A percentile compares a stretch with the other conserved stretches of the same genome.
phyloP scores from a whole-genome alignment of 2,888 invertebrate genomes.

The Apodemia zela region DNA sequence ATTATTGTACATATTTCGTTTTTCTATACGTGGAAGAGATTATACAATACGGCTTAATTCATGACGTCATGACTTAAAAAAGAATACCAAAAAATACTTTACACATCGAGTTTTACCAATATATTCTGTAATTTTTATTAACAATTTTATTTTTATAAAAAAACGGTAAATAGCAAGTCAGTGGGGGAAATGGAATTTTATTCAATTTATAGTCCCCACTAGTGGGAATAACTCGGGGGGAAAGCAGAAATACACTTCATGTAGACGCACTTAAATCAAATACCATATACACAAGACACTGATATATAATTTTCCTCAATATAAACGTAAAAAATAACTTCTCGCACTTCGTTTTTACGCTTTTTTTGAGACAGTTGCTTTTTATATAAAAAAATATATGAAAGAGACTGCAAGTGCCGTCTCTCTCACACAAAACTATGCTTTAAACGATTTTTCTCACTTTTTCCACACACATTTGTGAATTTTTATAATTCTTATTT shows the following conservation, averaged over 20 bases:
- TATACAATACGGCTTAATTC: no score
- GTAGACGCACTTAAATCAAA: constrained; percentile 17
- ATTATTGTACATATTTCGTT: no score
- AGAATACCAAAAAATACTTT: no score
- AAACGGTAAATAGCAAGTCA: no score
- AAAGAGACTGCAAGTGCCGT: not conserved
- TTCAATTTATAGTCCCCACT: not conserved
- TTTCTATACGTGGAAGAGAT: no score
- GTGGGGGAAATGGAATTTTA: no score
- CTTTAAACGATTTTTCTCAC: not conserved
- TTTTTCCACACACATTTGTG: not conserved
- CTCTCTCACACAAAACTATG: not conserved
- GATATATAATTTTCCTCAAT: constrained; percentile 49
- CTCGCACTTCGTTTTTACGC: constrained; percentile 51
- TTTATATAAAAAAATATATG: constrained; percentile 22
- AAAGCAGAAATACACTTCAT: constrained; percentile 3
- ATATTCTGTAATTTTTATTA: no score
- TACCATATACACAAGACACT: constrained; percentile 40
- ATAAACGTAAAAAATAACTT: constrained; percentile 76
- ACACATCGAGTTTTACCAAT: no score
- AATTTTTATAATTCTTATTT: not conserved
- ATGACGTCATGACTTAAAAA: no score
- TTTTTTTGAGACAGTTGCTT: constrained; percentile 57
- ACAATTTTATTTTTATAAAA: no score
- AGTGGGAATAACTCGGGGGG: not conserved